These are phyloP conservation scores for Fragum fragum DNA, from an alignment of 2,888 invertebrate species.

Conservation along the genomic window DNA sequence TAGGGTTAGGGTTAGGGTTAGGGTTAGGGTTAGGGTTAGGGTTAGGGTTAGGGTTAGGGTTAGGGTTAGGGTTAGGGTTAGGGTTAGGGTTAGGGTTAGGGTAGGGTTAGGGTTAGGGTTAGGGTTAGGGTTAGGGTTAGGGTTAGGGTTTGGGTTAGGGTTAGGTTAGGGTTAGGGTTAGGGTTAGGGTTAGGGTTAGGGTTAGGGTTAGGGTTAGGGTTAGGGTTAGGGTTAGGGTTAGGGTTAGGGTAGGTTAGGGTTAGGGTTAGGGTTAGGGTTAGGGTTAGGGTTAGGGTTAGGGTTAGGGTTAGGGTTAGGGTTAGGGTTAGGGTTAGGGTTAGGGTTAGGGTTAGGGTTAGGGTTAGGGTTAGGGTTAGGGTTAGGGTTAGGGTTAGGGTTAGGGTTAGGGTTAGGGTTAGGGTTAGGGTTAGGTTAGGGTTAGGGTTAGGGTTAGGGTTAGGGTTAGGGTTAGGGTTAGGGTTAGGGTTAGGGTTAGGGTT, in stretches of 20 bases:
- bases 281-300: constrained; percentile 68
- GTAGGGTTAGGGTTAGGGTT: constrained; percentile 55
- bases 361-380: constrained; percentile 69
- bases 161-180: constrained; percentile 65
- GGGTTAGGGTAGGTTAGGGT: constrained; percentile 67
- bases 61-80: constrained; percentile 68
- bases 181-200: constrained; percentile 67
- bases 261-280: constrained; percentile 60
- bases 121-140: constrained; percentile 68
- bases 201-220: constrained; percentile 61
- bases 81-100: constrained; percentile 54
- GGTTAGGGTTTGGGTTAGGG: constrained; percentile 69
- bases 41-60: constrained; percentile 50
- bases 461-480: constrained; percentile 70
- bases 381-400: constrained; percentile 67
- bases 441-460: constrained; percentile 72
- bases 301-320: constrained; percentile 64
- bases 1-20: constrained; percentile 62
- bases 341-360: constrained; percentile 68
- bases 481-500: constrained; percentile 67
- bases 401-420: constrained; percentile 61
- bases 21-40: constrained; percentile 32
- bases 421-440: constrained; percentile 65
- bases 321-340: constrained; percentile 64
- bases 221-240: constrained; percentile 59